Percentiles rank a stretch among this genome's conserved stretches.
Evolutionary conservation across 2,797 vertebrate genomes (phyloP).

Genomic region (Anisognathus igniventris): DNA sequence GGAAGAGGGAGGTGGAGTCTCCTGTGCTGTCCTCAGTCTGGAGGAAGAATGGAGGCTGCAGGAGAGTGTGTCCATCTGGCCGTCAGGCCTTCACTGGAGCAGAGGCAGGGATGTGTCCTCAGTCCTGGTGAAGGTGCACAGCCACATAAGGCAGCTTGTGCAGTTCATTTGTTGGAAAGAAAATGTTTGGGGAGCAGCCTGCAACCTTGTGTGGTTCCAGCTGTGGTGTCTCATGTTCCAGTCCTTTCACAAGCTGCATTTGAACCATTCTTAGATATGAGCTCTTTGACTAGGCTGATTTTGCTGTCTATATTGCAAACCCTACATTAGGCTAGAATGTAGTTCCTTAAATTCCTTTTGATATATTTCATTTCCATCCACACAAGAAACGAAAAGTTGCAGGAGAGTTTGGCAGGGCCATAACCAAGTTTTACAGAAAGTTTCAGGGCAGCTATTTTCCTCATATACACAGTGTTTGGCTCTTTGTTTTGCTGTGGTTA

Average conservation of each 20-base stretch:
- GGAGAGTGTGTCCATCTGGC: background rate
- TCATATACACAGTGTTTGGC: background rate
- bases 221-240: background rate
- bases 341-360: background rate
- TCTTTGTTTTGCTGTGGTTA: background rate
- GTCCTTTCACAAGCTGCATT: background rate
- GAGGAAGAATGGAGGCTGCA: background rate
- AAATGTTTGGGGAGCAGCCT: background rate
- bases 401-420: background rate
- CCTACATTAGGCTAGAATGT: background rate
- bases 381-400: background rate
- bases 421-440: background rate
- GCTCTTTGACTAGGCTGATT: background rate
- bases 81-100: rapidly evolving
- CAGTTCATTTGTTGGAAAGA: background rate
- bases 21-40: background rate
- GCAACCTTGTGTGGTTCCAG: background rate
- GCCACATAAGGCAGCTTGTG: background rate
- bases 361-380: background rate
- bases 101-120: background rate
- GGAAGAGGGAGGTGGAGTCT: background rate
- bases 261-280: background rate
- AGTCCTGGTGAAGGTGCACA: background rate
- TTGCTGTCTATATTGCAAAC: background rate
- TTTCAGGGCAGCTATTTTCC: background rate